Percentiles rank a stretch among this genome's conserved stretches.
Conservation (phyloP, 2,888 invertebrate species). For the Microctonus aethiopoides region DNA sequence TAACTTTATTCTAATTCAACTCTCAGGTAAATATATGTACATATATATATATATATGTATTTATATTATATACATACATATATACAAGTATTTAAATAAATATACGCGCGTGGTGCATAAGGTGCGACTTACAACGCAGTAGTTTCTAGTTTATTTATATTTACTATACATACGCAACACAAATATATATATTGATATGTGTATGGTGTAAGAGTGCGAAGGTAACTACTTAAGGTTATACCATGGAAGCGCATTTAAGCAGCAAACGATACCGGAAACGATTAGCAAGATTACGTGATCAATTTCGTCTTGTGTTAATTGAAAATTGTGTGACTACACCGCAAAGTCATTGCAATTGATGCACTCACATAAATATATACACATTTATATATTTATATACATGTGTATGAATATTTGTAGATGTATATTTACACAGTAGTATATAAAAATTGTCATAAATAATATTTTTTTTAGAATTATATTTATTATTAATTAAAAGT, state of each 20-base stretch:
- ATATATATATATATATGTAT: no score
- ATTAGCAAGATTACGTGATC: slow-evolving; percentile 63
- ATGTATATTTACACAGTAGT: no score
- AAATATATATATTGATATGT: not conserved
- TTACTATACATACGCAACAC: not conserved
- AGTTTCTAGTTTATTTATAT: slow-evolving; percentile 32
- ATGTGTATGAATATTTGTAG: not conserved
- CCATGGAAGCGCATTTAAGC: slow-evolving; percentile 54
- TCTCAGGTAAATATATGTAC: no score
- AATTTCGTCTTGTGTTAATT: slow-evolving; percentile 55
- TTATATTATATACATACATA: not conserved
- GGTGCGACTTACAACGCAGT: slow-evolving; percentile 30
- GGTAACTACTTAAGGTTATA: slow-evolving; percentile 46
- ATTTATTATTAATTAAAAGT: not conserved
- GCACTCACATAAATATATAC: not conserved
- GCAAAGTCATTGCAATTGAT: slow-evolving; percentile 1
- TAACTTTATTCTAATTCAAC: not conserved
- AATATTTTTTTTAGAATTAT: not conserved
- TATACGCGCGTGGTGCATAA: not conserved
- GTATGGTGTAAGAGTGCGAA: not conserved
- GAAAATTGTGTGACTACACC: slow-evolving; percentile 32
- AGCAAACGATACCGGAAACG: slow-evolving; percentile 59
- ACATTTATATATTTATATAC: not conserved
- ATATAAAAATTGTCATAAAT: not conserved
- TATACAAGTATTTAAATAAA: not conserved